These are phyloP conservation scores for Bombus picipes DNA, from an alignment of 1,140 invertebrate genomes.

Conservation along the genomic window DNA sequence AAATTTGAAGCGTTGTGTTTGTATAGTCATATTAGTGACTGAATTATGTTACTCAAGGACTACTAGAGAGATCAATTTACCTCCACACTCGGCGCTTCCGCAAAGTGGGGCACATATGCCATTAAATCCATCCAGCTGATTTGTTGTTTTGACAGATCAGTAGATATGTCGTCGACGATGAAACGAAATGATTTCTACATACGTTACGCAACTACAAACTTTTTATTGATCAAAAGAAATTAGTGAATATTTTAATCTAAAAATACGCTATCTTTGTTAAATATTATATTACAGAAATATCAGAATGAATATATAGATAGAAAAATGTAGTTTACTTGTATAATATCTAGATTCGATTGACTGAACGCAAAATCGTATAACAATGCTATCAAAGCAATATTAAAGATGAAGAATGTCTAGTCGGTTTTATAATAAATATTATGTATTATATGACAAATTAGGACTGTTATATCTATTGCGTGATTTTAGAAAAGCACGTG, in stretches of 20 bases:
- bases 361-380: background rate
- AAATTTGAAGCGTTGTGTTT: background rate
- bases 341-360: background rate
- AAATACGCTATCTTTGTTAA: background rate
- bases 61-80: slow-evolving; percentile 3
- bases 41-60: background rate
- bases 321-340: background rate
- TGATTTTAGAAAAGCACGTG: slow-evolving; percentile 23
- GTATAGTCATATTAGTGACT: background rate
- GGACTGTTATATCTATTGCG: background rate
- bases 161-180: background rate
- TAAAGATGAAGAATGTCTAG: background rate
- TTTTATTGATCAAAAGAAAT: background rate
- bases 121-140: slow-evolving; percentile 56
- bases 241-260: background rate
- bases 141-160: background rate
- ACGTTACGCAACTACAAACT: background rate
- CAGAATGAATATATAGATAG: background rate
- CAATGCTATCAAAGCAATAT: background rate
- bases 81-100: slow-evolving; percentile 16
- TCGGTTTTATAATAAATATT: background rate
- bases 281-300: background rate
- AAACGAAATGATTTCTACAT: background rate
- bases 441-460: background rate
- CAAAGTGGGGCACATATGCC: slow-evolving; percentile 46